These are phyloP conservation scores for Leptobrachium leishanense DNA, from an alignment of 2,113 vertebrate species.

Conservation along the genomic window DNA sequence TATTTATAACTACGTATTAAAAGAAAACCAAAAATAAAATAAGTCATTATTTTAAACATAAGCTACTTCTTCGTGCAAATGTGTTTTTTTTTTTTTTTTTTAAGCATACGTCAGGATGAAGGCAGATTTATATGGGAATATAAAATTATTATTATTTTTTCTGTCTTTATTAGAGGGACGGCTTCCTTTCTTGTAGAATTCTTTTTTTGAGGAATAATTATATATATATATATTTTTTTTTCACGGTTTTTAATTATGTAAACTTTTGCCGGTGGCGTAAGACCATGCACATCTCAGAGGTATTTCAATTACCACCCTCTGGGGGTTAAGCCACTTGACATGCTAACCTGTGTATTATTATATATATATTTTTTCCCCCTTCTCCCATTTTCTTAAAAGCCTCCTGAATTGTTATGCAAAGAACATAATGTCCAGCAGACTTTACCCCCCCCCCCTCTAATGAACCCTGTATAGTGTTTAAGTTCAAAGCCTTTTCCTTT, in stretches of 20 bases:
- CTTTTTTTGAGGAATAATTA: too few relatives aligned
- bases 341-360: constrained; percentile 54
- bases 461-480: constrained; percentile 50
- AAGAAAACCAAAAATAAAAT: constrained; percentile 85
- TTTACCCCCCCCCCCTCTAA: constrained; percentile 49
- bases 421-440: constrained; percentile 38
- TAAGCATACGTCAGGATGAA: constrained; percentile 82
- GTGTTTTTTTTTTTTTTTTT: constrained; percentile 58
- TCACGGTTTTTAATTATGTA: background rate
- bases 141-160: constrained; percentile 56
- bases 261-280: background rate
- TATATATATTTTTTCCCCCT: constrained; percentile 49
- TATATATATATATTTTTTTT: background rate
- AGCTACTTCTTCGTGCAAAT: constrained; percentile 72
- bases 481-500: constrained; percentile 60
- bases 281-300: constrained; percentile 7
- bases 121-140: constrained; percentile 74
- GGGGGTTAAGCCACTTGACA: constrained; percentile 51
- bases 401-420: constrained; percentile 61
- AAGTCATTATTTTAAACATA: constrained; percentile 98
- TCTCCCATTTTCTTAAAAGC: constrained; percentile 62
- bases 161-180: constrained; percentile 66
- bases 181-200: background rate
- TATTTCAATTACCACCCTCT: background rate
- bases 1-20: constrained; percentile 99